phyloP scores from a whole-genome alignment of 2,113 vertebrate species.

The Gavialis gangeticus region DNA sequence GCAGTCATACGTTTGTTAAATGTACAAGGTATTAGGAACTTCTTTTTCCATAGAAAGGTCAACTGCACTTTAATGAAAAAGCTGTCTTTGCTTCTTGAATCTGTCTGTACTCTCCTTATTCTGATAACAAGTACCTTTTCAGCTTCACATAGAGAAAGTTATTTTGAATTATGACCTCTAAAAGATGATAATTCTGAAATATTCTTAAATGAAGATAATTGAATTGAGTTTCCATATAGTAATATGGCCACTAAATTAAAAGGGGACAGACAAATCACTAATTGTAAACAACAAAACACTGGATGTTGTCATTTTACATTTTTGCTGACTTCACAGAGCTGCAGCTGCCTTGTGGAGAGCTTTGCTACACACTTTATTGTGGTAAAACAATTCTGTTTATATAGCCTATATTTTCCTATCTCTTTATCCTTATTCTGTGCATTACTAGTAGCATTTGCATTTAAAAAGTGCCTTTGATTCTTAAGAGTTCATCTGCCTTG shows the following conservation, averaged over 20 bases:
- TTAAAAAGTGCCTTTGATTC: conserved; percentile 64
- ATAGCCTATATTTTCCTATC: conserved; percentile 49
- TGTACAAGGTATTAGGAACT: background rate
- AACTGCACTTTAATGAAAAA: background rate
- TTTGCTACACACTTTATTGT: conserved; percentile 62
- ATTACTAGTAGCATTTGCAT: conserved; percentile 63
- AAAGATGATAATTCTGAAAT: conserved; percentile 49
- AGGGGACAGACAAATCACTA: conserved; percentile 51
- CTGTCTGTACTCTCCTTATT: background rate
- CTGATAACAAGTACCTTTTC: background rate
- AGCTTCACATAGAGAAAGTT: background rate
- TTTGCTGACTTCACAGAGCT: conserved; percentile 62
- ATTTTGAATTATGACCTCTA: conserved; percentile 38
- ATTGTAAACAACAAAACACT: conserved; percentile 63
- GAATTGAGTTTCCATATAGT: background rate
- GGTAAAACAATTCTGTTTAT: conserved; percentile 50
- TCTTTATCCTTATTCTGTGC: conserved; percentile 48
- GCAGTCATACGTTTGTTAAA: background rate
- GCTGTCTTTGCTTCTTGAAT: background rate
- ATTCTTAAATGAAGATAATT: conserved; percentile 46
- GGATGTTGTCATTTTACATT: conserved; percentile 38
- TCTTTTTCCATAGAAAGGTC: background rate
- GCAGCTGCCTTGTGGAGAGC: conserved; percentile 64
- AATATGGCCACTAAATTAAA: conserved; percentile 42
- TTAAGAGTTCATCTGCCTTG: conserved; percentile 64